Evolutionary conservation across 2,888 invertebrate species (phyloP).

Genomic region (Watsonalla cultraria): DNA sequence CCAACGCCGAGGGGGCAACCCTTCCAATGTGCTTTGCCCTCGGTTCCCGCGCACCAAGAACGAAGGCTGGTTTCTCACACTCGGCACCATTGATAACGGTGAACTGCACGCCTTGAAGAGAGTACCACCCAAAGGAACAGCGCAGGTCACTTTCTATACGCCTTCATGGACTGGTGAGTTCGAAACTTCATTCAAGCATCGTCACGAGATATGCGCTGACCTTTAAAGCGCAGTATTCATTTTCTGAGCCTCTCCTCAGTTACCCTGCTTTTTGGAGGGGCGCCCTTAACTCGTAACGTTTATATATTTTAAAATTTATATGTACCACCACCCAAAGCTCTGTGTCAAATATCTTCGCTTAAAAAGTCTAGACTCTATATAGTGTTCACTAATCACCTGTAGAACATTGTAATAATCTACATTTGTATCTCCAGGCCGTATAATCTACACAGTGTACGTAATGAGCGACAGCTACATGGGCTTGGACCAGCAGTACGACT

Average conservation of each 20-base stretch:
- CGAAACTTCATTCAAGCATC: background rate
- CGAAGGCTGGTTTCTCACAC: slow-evolving; percentile 95
- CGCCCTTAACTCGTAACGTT: no score
- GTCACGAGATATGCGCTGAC: background rate
- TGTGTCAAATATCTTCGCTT: no score
- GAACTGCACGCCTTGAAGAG: slow-evolving; percentile 92
- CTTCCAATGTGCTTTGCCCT: slow-evolving; percentile 85
- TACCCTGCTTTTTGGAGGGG: no score
- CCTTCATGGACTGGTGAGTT: slow-evolving; percentile 46
- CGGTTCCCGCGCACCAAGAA: slow-evolving; percentile 95
- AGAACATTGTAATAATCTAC: background rate
- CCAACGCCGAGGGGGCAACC: slow-evolving; percentile 72
- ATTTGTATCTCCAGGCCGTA: slow-evolving; percentile 78
- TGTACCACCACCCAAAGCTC: no score
- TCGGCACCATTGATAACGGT: slow-evolving; percentile 84
- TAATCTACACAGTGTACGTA: slow-evolving; percentile 88
- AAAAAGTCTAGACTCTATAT: no score
- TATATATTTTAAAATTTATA: no score
- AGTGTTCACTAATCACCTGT: background rate
- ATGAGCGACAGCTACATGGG: slow-evolving; percentile 96
- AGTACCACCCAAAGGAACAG: slow-evolving; percentile 71
- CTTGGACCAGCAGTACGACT: slow-evolving; percentile 91
- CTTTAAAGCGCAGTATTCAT: no score
- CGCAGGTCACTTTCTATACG: slow-evolving; percentile 56
- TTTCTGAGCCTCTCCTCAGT: background rate